Percentiles rank a stretch among this genome's conserved stretches.
These are phyloP conservation scores for Synanthedon myopaeformis DNA, from an alignment of 2,888 invertebrate genomes.

Conservation along the genomic window DNA sequence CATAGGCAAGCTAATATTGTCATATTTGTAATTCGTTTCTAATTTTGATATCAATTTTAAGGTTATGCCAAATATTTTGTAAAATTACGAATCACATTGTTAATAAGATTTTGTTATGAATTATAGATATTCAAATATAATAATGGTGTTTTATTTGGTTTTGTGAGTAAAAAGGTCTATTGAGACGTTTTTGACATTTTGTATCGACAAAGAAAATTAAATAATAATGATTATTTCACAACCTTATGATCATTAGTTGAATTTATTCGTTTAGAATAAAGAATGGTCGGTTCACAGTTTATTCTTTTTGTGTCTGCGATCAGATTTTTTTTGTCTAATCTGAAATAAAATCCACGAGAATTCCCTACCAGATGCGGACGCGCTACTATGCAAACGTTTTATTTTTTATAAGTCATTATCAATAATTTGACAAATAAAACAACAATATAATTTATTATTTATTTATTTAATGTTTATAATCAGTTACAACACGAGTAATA, in stretches of 20 bases:
- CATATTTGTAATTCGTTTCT: conserved; percentile 32
- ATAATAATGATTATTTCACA: no score
- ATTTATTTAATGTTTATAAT: conserved; percentile 4
- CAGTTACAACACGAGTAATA: background rate
- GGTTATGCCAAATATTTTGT: conserved; percentile 69
- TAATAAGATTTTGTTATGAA: conserved; percentile 62
- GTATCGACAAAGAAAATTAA: no score
- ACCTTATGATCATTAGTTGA: no score
- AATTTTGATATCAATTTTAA: conserved; percentile 42
- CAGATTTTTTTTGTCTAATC: no score
- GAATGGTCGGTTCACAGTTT: no score
- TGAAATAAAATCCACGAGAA: no score
- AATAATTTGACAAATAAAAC: conserved; percentile 2
- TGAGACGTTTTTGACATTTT: no score
- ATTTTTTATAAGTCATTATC: background rate
- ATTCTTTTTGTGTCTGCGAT: no score
- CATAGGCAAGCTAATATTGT: background rate
- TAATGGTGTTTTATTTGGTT: background rate
- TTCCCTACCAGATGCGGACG: no score
- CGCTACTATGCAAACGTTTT: no score
- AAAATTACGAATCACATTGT: conserved; percentile 61
- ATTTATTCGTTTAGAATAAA: no score
- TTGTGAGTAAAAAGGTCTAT: no score
- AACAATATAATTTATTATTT: background rate
- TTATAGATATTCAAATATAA: conserved; percentile 56